These are phyloP conservation scores for Caenorhabditis zanzibari DNA, from an alignment of 2,888 invertebrate genomes.

Conservation along the genomic window DNA sequence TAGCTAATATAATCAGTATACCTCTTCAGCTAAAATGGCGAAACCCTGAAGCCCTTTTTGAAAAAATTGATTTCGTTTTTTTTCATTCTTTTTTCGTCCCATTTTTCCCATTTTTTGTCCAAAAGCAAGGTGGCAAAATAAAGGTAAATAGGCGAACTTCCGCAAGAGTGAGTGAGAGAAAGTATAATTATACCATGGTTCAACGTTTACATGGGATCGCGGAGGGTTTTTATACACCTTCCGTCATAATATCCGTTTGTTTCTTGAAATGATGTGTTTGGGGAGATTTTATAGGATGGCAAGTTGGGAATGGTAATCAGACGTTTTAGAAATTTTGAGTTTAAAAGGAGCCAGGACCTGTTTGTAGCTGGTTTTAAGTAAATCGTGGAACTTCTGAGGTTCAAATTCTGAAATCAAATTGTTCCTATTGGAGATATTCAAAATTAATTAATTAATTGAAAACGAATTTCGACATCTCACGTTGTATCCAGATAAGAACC, in stretches of 20 bases:
- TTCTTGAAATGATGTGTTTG: neutral
- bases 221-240: constrained; percentile 22
- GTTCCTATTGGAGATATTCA: no score
- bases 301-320: neutral
- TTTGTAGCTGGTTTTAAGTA: no score
- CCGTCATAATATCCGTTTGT: constrained; percentile 32
- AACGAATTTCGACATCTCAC: no score
- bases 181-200: constrained; percentile 38
- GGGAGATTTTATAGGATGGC: neutral
- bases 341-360: no score
- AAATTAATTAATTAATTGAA: no score
- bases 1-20: no score
- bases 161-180: constrained; percentile 17
- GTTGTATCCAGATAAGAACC: no score
- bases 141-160: constrained; percentile 59
- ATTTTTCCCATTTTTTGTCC: constrained; percentile 5
- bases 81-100: neutral
- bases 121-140: constrained; percentile 33
- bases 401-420: no score
- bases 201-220: constrained; percentile 25
- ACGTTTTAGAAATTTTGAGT: no score
- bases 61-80: constrained; percentile 10
- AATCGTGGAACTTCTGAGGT: no score
- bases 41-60: no score
- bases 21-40: no score